Conservation (phyloP, 2,888 invertebrate genomes). For the Megastigmus dorsalis region DNA sequence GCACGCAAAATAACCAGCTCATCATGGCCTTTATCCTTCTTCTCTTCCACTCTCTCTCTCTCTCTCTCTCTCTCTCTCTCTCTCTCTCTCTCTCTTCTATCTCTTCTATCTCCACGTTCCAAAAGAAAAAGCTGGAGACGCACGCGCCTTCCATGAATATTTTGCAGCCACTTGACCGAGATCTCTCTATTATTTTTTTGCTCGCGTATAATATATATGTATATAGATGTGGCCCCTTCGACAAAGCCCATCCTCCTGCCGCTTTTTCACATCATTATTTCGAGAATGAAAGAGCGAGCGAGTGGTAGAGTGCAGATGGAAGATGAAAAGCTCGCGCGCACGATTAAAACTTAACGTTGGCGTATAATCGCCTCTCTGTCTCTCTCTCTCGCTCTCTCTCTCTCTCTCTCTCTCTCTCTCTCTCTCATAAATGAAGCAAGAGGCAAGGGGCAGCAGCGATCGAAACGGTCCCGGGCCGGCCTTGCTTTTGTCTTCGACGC, state of each 20-base stretch:
- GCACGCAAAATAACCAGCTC: too few relatives aligned
- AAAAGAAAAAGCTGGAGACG: not conserved
- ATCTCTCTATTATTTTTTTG: constrained; percentile 31
- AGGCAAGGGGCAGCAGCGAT: not conserved
- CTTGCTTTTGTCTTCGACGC: constrained; percentile 45
- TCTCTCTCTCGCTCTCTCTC: not conserved
- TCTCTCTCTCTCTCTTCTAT: too few relatives aligned
- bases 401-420: not conserved
- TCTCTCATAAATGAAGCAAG: constrained; percentile 32
- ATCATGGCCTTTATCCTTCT: too few relatives aligned
- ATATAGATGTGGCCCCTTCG: too few relatives aligned
- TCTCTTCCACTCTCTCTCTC: too few relatives aligned
- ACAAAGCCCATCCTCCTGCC: not conserved
- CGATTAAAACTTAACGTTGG: constrained; percentile 40
- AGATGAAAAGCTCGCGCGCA: constrained; percentile 3
- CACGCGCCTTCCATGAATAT: constrained; percentile 43
- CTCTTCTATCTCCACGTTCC: too few relatives aligned
- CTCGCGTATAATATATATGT: too few relatives aligned
- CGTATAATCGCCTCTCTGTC: constrained; percentile 30
- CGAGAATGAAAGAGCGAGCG: constrained; percentile 1
- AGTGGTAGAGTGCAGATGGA: not conserved
- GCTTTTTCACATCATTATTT: constrained; percentile 47
- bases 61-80: too few relatives aligned
- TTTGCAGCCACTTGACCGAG: constrained; percentile 49
- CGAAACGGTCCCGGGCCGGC: not conserved